These are phyloP conservation scores for Synergus itoensis DNA, from an alignment of 2,888 invertebrate species.

Conservation along the genomic window DNA sequence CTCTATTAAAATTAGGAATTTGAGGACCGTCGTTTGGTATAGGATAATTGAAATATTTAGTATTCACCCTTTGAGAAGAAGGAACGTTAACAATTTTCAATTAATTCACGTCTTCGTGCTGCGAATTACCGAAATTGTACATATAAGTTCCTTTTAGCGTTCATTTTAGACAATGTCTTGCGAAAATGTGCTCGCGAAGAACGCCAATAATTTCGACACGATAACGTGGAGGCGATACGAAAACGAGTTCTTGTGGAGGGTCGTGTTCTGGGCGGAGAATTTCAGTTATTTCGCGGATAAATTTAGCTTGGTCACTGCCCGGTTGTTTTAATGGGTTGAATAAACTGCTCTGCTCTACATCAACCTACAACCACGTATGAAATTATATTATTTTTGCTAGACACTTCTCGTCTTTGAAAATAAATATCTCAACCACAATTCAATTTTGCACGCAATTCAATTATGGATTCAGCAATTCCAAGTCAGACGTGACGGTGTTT, in stretches of 20 bases:
- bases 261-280: slow-evolving; percentile 51
- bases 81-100: slow-evolving; percentile 10
- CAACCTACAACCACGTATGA: background rate
- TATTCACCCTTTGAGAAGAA: background rate
- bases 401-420: background rate
- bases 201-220: slow-evolving; percentile 41
- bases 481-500: no score
- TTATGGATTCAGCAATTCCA: no score
- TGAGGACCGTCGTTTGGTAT: background rate
- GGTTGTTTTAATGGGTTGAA: slow-evolving; percentile 58
- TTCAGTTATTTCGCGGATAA: slow-evolving; percentile 61
- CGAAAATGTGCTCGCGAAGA: slow-evolving; percentile 19
- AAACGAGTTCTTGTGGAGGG: slow-evolving; percentile 29
- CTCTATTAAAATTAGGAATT: background rate
- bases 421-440: background rate
- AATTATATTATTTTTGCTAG: background rate
- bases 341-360: slow-evolving; percentile 54
- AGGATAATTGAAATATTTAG: background rate
- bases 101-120: background rate
- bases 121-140: background rate
- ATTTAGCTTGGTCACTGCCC: slow-evolving; percentile 62
- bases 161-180: background rate
- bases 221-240: slow-evolving; percentile 34
- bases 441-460: no score
- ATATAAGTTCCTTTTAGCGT: background rate